These are phyloP conservation scores for Slavum lentiscoides DNA, from an alignment of 2,888 invertebrate species.

Conservation along the genomic window DNA sequence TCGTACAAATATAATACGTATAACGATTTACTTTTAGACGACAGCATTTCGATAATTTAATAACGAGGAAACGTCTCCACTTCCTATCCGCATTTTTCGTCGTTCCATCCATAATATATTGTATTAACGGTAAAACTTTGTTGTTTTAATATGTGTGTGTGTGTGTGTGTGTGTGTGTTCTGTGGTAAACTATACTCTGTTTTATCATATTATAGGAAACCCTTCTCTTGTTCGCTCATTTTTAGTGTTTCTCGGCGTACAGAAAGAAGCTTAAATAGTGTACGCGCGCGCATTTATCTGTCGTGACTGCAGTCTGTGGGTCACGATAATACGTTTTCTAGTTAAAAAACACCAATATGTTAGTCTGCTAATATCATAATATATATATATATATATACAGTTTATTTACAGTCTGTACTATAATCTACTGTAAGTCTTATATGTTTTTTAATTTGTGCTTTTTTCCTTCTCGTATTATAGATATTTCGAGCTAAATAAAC, in stretches of 20 bases:
- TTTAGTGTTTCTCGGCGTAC: conserved; percentile 43
- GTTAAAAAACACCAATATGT: neutral
- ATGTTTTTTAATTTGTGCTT: no score
- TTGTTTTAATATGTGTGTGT: neutral
- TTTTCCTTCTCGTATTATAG: no score
- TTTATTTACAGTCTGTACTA: no score
- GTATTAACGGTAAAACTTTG: neutral
- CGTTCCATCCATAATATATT: no score
- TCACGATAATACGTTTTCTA: neutral
- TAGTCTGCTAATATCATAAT: neutral
- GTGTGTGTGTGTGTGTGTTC: neutral
- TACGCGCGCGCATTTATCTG: conserved; percentile 28
- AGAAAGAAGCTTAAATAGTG: conserved; percentile 51
- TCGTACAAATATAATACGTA: no score
- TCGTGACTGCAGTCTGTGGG: conserved; percentile 1
- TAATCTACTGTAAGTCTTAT: no score
- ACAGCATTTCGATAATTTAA: no score
- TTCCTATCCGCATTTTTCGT: no score
- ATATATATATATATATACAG: neutral
- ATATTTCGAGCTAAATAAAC: no score
- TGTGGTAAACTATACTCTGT: conserved; percentile 38
- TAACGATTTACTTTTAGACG: no score
- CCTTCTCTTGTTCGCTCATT: conserved; percentile 43
- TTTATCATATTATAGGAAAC: conserved; percentile 47
- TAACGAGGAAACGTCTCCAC: no score